Percentiles rank a stretch among this genome's conserved stretches.
These are phyloP conservation scores for Capreolus pygargus DNA, from an alignment of 2,113 vertebrate genomes.

Conservation along the genomic window DNA sequence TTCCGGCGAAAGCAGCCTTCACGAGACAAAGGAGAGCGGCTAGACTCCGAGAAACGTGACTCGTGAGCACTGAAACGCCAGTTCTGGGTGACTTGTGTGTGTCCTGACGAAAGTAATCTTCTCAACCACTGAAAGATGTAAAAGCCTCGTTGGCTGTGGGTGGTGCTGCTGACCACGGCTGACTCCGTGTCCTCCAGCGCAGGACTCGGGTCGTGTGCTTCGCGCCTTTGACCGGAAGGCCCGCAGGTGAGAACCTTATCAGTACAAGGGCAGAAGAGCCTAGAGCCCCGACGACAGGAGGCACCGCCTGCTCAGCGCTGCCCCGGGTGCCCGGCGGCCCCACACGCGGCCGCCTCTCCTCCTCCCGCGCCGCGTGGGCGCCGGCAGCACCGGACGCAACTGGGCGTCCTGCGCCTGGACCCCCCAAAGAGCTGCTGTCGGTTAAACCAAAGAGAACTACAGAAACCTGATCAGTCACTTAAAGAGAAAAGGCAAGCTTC, in stretches of 20 bases:
- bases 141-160: background rate
- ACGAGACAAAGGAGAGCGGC: fast-evolving
- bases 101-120: background rate
- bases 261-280: background rate
- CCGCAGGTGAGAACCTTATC: background rate
- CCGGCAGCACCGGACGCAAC: fast-evolving
- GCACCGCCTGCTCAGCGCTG: background rate
- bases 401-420: background rate
- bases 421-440: background rate
- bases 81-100: background rate
- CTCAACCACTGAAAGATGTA: background rate
- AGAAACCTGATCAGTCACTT: background rate
- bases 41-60: background rate
- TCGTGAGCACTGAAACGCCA: background rate
- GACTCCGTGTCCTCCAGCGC: background rate
- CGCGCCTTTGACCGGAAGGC: background rate
- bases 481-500: background rate
- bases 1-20: background rate
- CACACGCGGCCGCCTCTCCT: fast-evolving
- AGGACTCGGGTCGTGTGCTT: fast-evolving
- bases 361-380: fast-evolving
- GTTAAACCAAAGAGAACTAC: background rate
- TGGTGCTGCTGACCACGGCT: background rate
- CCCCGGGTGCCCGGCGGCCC: background rate
- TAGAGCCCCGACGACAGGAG: fast-evolving